Conservation (phyloP, 2,888 invertebrate species). For the Diarsia rubi region DNA sequence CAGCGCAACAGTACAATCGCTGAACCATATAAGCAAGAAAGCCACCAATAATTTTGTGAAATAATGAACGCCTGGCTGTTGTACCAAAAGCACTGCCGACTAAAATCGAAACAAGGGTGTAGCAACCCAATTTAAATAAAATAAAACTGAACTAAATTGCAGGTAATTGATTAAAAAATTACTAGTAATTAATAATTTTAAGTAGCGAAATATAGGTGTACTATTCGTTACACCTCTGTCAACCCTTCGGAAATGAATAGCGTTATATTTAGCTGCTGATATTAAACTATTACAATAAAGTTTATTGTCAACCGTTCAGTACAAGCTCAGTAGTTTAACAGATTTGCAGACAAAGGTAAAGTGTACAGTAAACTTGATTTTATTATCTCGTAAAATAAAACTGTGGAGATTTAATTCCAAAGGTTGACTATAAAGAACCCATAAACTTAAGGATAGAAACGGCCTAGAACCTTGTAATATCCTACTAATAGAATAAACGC, state of each 20-base stretch:
- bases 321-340: neutral
- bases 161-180: too few species aligned
- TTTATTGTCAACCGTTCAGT: neutral
- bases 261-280: neutral
- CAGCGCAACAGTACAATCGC: too few species aligned
- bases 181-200: too few species aligned
- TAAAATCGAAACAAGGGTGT: too few species aligned
- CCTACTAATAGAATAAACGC: too few species aligned
- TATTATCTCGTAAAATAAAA: conserved; percentile 48
- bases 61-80: too few species aligned
- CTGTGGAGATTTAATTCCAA: conserved; percentile 40
- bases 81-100: too few species aligned
- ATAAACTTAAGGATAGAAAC: conserved; percentile 10
- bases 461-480: neutral
- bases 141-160: too few species aligned
- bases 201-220: neutral
- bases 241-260: neutral
- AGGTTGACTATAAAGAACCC: conserved; percentile 24
- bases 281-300: neutral
- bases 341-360: conserved; percentile 11
- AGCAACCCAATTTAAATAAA: too few species aligned
- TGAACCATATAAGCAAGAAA: too few species aligned
- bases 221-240: neutral
- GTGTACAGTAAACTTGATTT: conserved; percentile 34
- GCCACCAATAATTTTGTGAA: too few species aligned